A percentile compares a stretch with the other conserved stretches of the same genome.
Conservation (phyloP, 2,888 invertebrate species). For the Nomada ruficornis region DNA sequence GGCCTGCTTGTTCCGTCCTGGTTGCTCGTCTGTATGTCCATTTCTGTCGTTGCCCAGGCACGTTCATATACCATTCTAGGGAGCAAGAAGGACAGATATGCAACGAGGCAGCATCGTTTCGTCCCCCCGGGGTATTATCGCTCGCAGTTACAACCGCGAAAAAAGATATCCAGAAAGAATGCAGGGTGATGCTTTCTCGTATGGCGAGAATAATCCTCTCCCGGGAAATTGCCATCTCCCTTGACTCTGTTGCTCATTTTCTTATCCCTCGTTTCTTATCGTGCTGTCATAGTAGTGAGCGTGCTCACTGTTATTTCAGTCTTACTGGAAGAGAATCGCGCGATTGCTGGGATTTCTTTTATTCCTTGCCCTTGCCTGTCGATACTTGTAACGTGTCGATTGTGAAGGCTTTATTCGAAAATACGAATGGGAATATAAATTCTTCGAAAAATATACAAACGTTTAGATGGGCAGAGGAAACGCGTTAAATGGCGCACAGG, state of each 20-base stretch:
- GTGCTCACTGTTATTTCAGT: constrained; percentile 25
- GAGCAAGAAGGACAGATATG: not conserved
- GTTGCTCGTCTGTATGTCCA: constrained; percentile 21
- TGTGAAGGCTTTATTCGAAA: not conserved
- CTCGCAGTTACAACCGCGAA: constrained; percentile 21
- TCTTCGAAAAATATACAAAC: too few relatives aligned
- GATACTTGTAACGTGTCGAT: not conserved
- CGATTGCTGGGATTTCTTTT: constrained; percentile 13
- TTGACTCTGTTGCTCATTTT: constrained; percentile 40
- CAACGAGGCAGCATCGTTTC: constrained; percentile 9
- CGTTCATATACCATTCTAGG: constrained; percentile 23
- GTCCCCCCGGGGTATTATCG: constrained; percentile 19
- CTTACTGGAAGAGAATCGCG: not conserved
- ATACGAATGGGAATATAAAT: too few relatives aligned
- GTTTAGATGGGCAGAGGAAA: too few relatives aligned
- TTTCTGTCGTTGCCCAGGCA: constrained; percentile 19
- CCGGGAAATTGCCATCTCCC: constrained; percentile 38
- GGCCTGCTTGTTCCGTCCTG: constrained; percentile 29
- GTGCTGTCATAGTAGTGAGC: not conserved
- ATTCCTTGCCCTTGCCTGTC: not conserved
- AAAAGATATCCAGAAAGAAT: constrained; percentile 1
- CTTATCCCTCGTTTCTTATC: constrained; percentile 35
- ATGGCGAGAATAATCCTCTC: constrained; percentile 7
- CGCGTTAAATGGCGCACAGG: not conserved
- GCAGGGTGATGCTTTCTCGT: not conserved